Evolutionary conservation across 2,113 vertebrate species (phyloP).

Genomic region (Sardina pilchardus): DNA sequence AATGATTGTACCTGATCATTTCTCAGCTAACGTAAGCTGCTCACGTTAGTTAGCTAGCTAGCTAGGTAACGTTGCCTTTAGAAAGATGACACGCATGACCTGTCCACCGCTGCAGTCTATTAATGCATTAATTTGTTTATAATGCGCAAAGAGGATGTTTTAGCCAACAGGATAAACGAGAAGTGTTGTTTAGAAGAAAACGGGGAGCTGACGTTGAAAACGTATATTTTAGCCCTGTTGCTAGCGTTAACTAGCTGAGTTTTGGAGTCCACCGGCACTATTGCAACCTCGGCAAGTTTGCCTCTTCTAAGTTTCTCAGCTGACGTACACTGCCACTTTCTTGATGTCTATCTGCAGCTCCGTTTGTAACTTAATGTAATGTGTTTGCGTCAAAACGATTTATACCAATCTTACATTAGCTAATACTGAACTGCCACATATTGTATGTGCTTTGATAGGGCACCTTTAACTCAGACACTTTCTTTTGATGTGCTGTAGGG

Average conservation of each 20-base stretch:
- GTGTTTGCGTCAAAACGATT: neutral
- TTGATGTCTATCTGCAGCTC: neutral
- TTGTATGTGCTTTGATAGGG: neutral
- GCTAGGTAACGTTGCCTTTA: neutral
- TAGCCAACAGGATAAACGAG: neutral
- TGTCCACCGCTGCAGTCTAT: neutral
- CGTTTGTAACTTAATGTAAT: neutral
- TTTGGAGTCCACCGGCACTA: neutral
- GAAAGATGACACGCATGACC: slow-evolving; percentile 2
- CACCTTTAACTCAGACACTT: neutral
- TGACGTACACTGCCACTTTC: neutral
- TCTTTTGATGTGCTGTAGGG: neutral
- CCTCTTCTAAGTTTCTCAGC: neutral
- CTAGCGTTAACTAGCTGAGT: neutral
- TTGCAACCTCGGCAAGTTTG: neutral
- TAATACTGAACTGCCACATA: neutral
- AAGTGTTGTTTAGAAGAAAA: neutral
- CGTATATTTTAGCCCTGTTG: neutral
- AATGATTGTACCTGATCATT: neutral
- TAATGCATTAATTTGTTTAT: neutral
- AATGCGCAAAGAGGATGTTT: neutral
- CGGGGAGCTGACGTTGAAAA: neutral
- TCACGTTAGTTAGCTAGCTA: slow-evolving; percentile 38
- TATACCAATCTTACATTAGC: neutral
- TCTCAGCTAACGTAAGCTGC: neutral